Percentiles rank a stretch among this genome's conserved stretches.
Evolutionary conservation across 2,113 vertebrate genomes (phyloP).

Genomic region (Rattus norvegicus): GRCr8 NC_086039.1:53916001-53916500

Average conservation of each 20-base stretch:
- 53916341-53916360: constrained; percentile 43
- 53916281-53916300: not conserved
- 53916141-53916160: not conserved
- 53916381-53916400: constrained; percentile 4
- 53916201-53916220: not conserved
- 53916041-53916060: constrained; percentile 30
- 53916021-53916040: constrained; percentile 14
- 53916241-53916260: not conserved
- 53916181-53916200: constrained; percentile 35
- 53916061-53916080: constrained; percentile 28
- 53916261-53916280: constrained; percentile 31
- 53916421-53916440: not conserved
- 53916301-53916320: constrained; percentile 21
- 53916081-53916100: not conserved
- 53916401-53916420: not conserved
- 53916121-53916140: constrained; percentile 33
- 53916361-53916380: not conserved
- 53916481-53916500: not conserved
- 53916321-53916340: not conserved
- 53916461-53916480: not conserved
- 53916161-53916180: not conserved
- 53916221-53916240: constrained; percentile 42
- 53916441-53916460: not conserved
- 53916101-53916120: not conserved
- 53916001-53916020: constrained; percentile 22